phyloP scores from a whole-genome alignment of 2,888 invertebrate genomes.

The Lepidochrysops patricia region DNA sequence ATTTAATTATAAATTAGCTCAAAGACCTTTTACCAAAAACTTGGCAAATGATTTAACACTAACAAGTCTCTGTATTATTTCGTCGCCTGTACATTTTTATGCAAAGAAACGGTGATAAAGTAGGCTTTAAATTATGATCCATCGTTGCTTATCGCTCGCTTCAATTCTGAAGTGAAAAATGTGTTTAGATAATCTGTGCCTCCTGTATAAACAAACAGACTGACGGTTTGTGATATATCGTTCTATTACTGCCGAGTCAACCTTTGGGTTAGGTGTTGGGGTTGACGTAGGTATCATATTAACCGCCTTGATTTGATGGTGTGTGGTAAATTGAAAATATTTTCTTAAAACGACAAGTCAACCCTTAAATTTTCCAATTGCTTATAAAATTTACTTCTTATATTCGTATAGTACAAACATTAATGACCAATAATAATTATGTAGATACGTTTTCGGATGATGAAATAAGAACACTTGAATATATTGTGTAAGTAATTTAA shows the following conservation, averaged over 20 bases:
- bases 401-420: too few species aligned
- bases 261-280: background rate
- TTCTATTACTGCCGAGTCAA: background rate
- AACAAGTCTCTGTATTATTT: background rate
- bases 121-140: slow-evolving; percentile 9
- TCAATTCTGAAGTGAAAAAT: slow-evolving; percentile 12
- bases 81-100: background rate
- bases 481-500: too few species aligned
- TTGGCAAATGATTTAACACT: too few species aligned
- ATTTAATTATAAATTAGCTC: too few species aligned
- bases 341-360: too few species aligned
- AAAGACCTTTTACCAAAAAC: too few species aligned
- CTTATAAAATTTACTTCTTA: too few species aligned
- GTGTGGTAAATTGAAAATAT: background rate
- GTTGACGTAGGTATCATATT: background rate
- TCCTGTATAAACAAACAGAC: background rate
- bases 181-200: slow-evolving; percentile 12
- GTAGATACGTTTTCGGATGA: too few species aligned
- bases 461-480: too few species aligned
- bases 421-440: too few species aligned
- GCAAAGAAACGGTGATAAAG: slow-evolving; percentile 7
- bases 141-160: slow-evolving; percentile 2
- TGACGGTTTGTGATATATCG: background rate
- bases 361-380: too few species aligned
- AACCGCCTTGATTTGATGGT: background rate